These are phyloP conservation scores for Galleria mellonella DNA, from an alignment of 1,140 invertebrate genomes.

Conservation along the genomic window DNA sequence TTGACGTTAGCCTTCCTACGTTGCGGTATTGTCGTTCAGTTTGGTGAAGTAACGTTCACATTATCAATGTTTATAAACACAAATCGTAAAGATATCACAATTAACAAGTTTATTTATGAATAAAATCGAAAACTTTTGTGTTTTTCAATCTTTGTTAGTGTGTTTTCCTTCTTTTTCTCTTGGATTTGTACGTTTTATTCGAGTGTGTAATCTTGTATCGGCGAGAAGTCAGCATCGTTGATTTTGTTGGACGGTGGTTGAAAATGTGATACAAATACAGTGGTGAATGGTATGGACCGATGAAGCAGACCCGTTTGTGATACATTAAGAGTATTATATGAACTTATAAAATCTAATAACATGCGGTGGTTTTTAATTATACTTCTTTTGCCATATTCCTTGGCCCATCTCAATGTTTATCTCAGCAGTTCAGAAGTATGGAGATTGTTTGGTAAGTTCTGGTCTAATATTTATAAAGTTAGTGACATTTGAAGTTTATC, in stretches of 20 bases:
- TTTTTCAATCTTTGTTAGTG: slow-evolving; percentile 14
- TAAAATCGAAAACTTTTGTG: slow-evolving; percentile 28
- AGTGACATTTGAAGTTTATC: neutral
- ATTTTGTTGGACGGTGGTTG: slow-evolving; percentile 53
- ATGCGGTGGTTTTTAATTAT: slow-evolving; percentile 55
- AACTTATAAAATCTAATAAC: slow-evolving; percentile 22
- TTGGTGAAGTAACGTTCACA: slow-evolving; percentile 39
- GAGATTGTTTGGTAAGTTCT: slow-evolving; percentile 62
- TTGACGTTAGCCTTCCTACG: slow-evolving; percentile 30
- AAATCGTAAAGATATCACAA: slow-evolving; percentile 23
- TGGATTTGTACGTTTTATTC: slow-evolving; percentile 61
- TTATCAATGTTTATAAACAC: slow-evolving; percentile 62
- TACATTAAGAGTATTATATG: slow-evolving; percentile 1
- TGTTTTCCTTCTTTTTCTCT: slow-evolving; percentile 27
- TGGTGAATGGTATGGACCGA: slow-evolving; percentile 35
- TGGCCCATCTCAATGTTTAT: slow-evolving; percentile 67
- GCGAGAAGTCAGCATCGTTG: slow-evolving; percentile 44
- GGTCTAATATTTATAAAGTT: neutral
- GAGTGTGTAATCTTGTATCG: slow-evolving; percentile 62
- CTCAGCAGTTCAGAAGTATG: slow-evolving; percentile 64
- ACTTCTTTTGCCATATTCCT: slow-evolving; percentile 48
- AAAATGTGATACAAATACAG: slow-evolving; percentile 65
- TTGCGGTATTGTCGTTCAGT: slow-evolving; percentile 31
- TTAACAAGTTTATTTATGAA: slow-evolving; percentile 26
- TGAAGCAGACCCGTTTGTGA: slow-evolving; percentile 15